Conservation (phyloP, 2,113 vertebrate species). For the Sphyrna mokarran region DNA sequence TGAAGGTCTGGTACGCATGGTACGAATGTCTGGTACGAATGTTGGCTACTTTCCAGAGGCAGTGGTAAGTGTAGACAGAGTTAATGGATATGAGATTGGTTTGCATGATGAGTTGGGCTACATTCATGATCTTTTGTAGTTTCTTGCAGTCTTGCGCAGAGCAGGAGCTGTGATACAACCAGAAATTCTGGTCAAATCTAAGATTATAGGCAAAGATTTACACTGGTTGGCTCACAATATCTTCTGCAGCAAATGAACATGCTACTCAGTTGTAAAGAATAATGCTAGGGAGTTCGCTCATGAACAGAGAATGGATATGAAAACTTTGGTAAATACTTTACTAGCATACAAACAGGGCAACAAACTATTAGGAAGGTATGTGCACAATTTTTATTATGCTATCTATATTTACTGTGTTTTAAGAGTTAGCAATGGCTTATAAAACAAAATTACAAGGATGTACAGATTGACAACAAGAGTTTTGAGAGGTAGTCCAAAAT, state of each 20-base stretch:
- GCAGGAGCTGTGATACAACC: no score
- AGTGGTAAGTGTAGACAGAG: no score
- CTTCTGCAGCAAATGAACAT: not conserved
- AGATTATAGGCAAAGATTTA: no score
- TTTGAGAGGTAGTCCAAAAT: not conserved
- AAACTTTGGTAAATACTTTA: not conserved
- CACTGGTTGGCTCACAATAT: no score
- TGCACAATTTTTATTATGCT: not conserved
- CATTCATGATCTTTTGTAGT: not conserved
- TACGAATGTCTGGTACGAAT: no score
- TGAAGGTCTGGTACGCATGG: no score
- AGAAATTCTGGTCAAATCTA: no score
- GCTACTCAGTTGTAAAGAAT: not conserved
- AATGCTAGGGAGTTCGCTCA: not conserved
- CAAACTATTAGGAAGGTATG: not conserved
- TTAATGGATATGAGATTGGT: no score
- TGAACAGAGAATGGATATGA: not conserved
- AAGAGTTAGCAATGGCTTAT: not conserved
- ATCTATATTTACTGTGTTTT: not conserved
- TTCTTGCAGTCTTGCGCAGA: no score
- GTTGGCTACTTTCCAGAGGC: no score
- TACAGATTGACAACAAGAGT: not conserved
- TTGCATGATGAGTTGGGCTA: no score
- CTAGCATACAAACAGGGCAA: not conserved
- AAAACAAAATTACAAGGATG: not conserved